A percentile compares a stretch with the other conserved stretches of the same genome.
Evolutionary conservation across 2,113 vertebrate genomes (phyloP).

Genomic region (Oncorhynchus nerka): DNA sequence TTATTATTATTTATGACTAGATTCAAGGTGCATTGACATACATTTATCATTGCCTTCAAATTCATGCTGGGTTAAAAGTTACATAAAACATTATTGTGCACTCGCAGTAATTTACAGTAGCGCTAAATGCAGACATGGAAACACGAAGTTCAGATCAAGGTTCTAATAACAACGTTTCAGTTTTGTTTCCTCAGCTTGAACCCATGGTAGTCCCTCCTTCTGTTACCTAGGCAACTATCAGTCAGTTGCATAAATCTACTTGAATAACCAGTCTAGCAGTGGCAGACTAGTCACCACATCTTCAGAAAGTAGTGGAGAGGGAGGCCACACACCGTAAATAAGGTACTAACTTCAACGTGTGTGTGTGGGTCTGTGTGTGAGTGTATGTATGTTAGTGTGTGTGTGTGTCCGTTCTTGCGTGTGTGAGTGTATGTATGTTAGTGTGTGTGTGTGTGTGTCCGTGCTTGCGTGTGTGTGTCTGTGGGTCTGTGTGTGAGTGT

Average conservation of each 20-base stretch:
- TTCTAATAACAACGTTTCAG: background rate
- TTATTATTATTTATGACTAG: background rate
- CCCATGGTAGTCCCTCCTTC: background rate
- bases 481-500: no score
- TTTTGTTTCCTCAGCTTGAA: background rate
- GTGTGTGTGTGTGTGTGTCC: background rate
- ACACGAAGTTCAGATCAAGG: no score
- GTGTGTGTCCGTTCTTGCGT: background rate
- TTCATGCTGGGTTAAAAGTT: no score
- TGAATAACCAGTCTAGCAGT: background rate
- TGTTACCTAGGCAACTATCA: background rate
- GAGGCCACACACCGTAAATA: background rate
- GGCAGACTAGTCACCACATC: background rate
- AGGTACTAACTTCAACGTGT: background rate
- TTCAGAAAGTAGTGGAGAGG: background rate
- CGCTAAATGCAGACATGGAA: no score
- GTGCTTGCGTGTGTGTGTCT: no score
- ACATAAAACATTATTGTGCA: no score
- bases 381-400: background rate
- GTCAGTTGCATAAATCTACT: no score
- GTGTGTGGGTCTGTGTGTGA: conserved; percentile 1
- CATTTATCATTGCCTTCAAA: background rate
- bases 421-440: no score
- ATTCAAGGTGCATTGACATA: background rate
- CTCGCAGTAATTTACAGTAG: no score